Evolutionary conservation across 2,113 vertebrate genomes (phyloP).

Genomic region (Andinoacara biseriatus): DNA sequence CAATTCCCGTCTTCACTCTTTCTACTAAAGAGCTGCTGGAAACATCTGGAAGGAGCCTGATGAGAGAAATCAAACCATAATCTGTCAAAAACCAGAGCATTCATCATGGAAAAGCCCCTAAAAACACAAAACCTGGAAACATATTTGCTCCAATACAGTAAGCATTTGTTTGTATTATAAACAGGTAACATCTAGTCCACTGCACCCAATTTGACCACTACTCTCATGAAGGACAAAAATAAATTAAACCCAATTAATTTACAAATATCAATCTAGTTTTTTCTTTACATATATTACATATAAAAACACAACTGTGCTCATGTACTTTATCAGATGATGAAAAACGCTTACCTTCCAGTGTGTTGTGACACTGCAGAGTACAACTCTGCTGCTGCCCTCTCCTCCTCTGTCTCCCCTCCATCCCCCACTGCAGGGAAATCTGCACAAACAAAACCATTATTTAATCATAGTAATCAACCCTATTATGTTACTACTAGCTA

Average conservation of each 20-base stretch:
- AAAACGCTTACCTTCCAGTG: conserved; percentile 80
- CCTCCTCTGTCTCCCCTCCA: conserved; percentile 86
- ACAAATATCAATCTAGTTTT: too few relatives aligned
- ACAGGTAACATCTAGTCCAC: too few relatives aligned
- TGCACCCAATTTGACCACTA: too few relatives aligned
- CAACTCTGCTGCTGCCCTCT: conserved; percentile 83
- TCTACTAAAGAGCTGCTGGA: conserved; percentile 87
- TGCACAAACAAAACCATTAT: conserved; percentile 48
- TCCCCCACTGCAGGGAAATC: conserved; percentile 75
- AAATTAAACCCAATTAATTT: too few relatives aligned
- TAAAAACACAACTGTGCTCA: not conserved
- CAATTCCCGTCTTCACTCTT: conserved; percentile 86
- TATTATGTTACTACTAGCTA: not conserved
- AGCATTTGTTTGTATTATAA: not conserved
- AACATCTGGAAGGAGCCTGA: conserved; percentile 78
- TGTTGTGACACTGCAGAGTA: conserved; percentile 82
- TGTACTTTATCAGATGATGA: not conserved
- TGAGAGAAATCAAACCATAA: conserved; percentile 7
- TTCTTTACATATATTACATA: too few relatives aligned
- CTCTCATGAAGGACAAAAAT: too few relatives aligned
- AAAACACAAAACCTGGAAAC: not conserved
- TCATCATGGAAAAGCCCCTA: too few relatives aligned
- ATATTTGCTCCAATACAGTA: not conserved
- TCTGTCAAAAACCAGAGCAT: conserved; percentile 1
- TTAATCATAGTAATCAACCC: not conserved